A percentile compares a stretch with the other conserved stretches of the same genome.
Conservation (phyloP, 2,113 vertebrate genomes). For the Clinocottus analis region DNA sequence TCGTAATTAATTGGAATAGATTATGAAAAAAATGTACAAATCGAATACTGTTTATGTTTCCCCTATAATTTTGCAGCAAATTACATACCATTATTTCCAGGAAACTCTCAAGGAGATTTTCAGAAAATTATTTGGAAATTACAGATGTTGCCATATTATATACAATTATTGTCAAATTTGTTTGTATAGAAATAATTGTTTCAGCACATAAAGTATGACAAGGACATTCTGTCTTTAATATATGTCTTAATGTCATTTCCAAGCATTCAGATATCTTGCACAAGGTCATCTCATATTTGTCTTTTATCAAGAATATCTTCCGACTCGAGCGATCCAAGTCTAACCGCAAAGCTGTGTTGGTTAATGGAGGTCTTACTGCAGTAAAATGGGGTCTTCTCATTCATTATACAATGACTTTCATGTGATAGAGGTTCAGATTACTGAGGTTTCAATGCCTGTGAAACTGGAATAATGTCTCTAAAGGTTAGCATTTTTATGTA, state of each 20-base stretch:
- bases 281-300: conserved; percentile 43
- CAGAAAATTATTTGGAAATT: background rate
- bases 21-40: background rate
- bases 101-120: background rate
- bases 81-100: background rate
- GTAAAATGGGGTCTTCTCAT: conserved; percentile 31
- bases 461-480: conserved; percentile 55
- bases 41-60: background rate
- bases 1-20: background rate
- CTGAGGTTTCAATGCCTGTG: conserved; percentile 35
- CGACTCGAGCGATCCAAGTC: conserved; percentile 24
- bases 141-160: background rate
- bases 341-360: conserved; percentile 12
- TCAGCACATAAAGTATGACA: background rate
- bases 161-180: background rate
- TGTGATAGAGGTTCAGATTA: conserved; percentile 49
- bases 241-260: conserved; percentile 3
- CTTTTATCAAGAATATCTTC: conserved; percentile 48
- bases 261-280: background rate
- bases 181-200: background rate
- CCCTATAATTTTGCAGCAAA: background rate
- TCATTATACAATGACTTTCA: conserved; percentile 58
- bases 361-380: conserved; percentile 54
- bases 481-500: conserved; percentile 56
- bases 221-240: background rate